These are phyloP conservation scores for Alviniconcha marisindica DNA, from an alignment of 1,140 invertebrate genomes.

Conservation along the genomic window DNA sequence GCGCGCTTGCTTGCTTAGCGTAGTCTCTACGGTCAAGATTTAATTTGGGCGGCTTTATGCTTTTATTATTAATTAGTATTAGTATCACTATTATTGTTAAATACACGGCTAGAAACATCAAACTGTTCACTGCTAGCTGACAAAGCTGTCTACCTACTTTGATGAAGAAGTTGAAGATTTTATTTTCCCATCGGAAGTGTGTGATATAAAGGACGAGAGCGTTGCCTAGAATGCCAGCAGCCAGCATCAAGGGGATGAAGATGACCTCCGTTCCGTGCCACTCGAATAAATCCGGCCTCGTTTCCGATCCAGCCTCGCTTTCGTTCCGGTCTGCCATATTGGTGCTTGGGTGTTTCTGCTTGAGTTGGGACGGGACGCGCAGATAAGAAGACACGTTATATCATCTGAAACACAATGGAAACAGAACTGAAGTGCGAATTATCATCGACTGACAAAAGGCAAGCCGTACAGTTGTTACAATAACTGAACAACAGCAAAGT, in stretches of 20 bases:
- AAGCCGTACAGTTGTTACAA: not conserved
- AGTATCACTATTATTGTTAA: too few relatives aligned
- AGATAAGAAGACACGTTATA: not conserved
- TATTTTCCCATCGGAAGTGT: slow-evolving; percentile 50
- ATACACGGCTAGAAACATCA: too few relatives aligned
- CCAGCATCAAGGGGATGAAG: slow-evolving; percentile 45
- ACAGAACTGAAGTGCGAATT: not conserved
- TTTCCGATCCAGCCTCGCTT: not conserved
- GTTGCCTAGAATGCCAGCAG: slow-evolving; percentile 51
- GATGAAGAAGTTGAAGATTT: slow-evolving; percentile 49
- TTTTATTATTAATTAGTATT: too few relatives aligned
- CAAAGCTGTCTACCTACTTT: slow-evolving; percentile 27
- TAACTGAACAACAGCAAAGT: not conserved
- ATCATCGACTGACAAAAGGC: not conserved
- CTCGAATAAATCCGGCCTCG: slow-evolving; percentile 42
- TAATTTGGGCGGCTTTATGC: too few relatives aligned
- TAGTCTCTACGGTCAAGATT: too few relatives aligned
- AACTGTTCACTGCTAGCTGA: not conserved
- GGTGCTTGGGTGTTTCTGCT: not conserved
- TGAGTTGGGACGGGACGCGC: not conserved
- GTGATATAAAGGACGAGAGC: slow-evolving; percentile 54
- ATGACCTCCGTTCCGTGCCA: slow-evolving; percentile 51
- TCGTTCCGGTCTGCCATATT: slow-evolving; percentile 12
- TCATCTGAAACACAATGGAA: too few relatives aligned
- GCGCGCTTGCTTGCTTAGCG: too few relatives aligned